Conservation (phyloP, 2,113 vertebrate genomes). For the Festucalex cinctus region DNA sequence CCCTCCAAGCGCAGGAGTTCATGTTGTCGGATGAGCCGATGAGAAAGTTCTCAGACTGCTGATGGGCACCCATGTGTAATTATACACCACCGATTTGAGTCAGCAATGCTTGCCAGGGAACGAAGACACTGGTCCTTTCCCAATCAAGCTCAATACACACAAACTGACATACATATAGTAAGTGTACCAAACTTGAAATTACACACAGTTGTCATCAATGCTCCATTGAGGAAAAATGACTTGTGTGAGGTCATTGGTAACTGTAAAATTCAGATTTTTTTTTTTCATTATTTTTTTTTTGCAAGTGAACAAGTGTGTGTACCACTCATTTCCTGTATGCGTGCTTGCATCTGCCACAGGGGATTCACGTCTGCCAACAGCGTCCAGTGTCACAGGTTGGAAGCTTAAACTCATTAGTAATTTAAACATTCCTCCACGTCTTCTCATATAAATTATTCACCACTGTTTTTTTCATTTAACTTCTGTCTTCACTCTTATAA, state of each 20-base stretch:
- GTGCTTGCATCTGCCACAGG: slow-evolving; percentile 15
- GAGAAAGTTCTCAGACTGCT: slow-evolving; percentile 46
- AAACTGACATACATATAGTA: not conserved
- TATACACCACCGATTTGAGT: slow-evolving; percentile 60
- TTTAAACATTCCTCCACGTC: slow-evolving; percentile 53
- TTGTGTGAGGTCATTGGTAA: slow-evolving; percentile 22
- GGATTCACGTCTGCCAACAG: slow-evolving; percentile 22
- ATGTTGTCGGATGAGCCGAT: slow-evolving; percentile 39
- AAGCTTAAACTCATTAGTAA: slow-evolving; percentile 59
- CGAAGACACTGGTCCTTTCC: slow-evolving; percentile 38
- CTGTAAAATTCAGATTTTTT: slow-evolving; percentile 18
- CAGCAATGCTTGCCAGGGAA: slow-evolving; percentile 55
- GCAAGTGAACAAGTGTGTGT: not conserved
- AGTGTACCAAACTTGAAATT: not conserved
- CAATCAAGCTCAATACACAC: slow-evolving; percentile 23
- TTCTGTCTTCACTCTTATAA: slow-evolving; percentile 2
- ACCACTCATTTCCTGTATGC: slow-evolving; percentile 14
- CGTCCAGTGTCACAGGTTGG: slow-evolving; percentile 47
- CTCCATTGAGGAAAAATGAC: slow-evolving; percentile 16
- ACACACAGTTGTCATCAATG: slow-evolving; percentile 4
- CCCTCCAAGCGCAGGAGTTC: slow-evolving; percentile 37
- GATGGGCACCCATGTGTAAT: slow-evolving; percentile 65
- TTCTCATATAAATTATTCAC: slow-evolving; percentile 58
- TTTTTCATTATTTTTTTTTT: slow-evolving; percentile 26
- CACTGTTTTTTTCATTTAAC: slow-evolving; percentile 18